phyloP scores from a whole-genome alignment of 1,140 invertebrate species.

The Trachymyrmex septentrionalis region DNA sequence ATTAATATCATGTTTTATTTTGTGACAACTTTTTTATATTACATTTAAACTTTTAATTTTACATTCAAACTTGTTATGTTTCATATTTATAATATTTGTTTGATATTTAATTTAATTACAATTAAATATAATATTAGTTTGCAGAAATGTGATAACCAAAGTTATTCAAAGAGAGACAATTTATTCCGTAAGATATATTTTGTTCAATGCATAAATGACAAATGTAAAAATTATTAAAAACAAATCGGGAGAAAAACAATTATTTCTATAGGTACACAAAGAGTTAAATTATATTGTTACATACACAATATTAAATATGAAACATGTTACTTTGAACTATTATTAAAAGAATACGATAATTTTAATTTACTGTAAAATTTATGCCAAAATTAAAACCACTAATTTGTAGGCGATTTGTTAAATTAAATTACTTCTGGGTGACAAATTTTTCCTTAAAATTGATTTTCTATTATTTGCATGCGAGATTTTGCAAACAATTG shows the following conservation, averaged over 20 bases:
- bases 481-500: not conserved
- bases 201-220: not conserved
- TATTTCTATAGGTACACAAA: not conserved
- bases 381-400: not conserved
- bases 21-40: conserved; percentile 28
- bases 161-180: not conserved
- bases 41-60: not conserved
- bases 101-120: not conserved
- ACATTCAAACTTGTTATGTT: not conserved
- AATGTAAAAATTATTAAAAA: conserved; percentile 19
- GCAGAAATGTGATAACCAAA: conserved; percentile 6
- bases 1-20: conserved; percentile 35
- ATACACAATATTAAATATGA: not conserved
- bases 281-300: not conserved
- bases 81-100: not conserved
- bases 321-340: not conserved
- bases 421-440: not conserved
- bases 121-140: conserved; percentile 23
- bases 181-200: conserved; percentile 5
- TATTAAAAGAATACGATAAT: not conserved
- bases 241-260: not conserved
- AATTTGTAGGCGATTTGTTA: not conserved
- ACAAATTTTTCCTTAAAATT: not conserved
- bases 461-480: not conserved
- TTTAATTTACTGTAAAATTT: not conserved